Evolutionary conservation across 2,797 vertebrate species (phyloP), one percentile per base, ranked within the genome.

Genomic region (Diglossa cyanea): DNA sequence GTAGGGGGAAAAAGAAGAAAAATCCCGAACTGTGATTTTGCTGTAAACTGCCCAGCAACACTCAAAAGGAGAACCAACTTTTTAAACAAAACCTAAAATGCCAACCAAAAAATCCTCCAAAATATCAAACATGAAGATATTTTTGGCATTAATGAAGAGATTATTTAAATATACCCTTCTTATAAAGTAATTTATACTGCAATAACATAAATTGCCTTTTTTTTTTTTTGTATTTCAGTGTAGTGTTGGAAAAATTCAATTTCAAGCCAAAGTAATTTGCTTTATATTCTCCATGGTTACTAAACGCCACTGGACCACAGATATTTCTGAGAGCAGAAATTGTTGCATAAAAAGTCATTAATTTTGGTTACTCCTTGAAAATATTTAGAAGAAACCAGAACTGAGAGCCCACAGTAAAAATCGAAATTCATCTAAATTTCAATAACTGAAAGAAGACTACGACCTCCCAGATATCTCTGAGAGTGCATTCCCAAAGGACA

Each of bases 251-350:
- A 77, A 67, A 78, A 77, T 31, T 72, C 75, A 37, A 74, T 88
- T 94, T 83, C 66, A 81, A 92, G 60, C 24, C 61, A 51, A 85
- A 90, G 61, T 71, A 76, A 86, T 85, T 79, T 71, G 48, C 65
- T 91, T 75, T 78, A 66, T 63, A 66, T 63, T 93, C 63, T 80
- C 58, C 72, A 61, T 67, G 67, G 62, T 88, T 95, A 91, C 71
- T 80, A 48, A 88, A 57, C 4, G 17, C 21, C 61, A 74, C 47
- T 33, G 83, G 47, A 78, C 54, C 50, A 33, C 12, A 10, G 67
- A 42, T 66, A 67, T 65, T 81, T 83, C 51, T 45, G 39, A 86
- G 10, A 31, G 58, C 76, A 93, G 66, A 55, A 73, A 75, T 0
- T 81, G 57, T 53, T 80, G 79, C 68, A 87, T 35, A 42, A 63